Percentiles rank a stretch among this genome's conserved stretches.
Conservation (phyloP, 2,113 vertebrate genomes). For the Platysternon megacephalum region DNA sequence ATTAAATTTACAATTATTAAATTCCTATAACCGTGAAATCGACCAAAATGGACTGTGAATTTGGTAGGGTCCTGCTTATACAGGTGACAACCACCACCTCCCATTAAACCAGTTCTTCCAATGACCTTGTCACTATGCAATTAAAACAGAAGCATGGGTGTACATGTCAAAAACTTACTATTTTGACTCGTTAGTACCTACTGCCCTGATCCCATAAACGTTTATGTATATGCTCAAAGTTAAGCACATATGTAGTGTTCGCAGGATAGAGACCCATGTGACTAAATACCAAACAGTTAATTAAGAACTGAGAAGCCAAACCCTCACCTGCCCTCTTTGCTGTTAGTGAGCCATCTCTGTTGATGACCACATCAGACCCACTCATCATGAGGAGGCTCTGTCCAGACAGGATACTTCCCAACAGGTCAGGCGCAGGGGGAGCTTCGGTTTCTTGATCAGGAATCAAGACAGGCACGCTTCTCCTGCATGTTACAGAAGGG, state of each 20-base stretch:
- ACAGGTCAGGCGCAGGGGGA: slow-evolving; percentile 89
- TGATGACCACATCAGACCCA: slow-evolving; percentile 90
- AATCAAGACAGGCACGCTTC: slow-evolving; percentile 62
- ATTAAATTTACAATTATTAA: too few species aligned
- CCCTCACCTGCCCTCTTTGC: slow-evolving; percentile 83
- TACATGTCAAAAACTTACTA: neutral
- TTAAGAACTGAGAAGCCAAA: neutral
- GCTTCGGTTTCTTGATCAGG: slow-evolving; percentile 78
- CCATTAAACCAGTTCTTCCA: neutral
- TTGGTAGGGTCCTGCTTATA: neutral
- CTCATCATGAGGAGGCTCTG: slow-evolving; percentile 96
- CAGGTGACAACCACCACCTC: neutral
- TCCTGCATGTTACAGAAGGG: slow-evolving; percentile 73
- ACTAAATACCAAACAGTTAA: neutral
- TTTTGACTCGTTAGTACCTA: neutral
- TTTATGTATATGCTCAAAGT: neutral
- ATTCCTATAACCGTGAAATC: too few species aligned
- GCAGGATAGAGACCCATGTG: neutral
- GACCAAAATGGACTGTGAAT: too few species aligned
- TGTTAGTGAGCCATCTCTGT: slow-evolving; percentile 92
- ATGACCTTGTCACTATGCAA: neutral
- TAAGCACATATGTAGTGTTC: neutral
- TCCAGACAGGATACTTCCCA: slow-evolving; percentile 93
- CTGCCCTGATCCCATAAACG: neutral
- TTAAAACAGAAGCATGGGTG: neutral